Evolutionary conservation across 2,797 vertebrate genomes (phyloP), one percentile per base, ranked within the genome.

Genomic region (Urocyon cinereoargenteus): DNA sequence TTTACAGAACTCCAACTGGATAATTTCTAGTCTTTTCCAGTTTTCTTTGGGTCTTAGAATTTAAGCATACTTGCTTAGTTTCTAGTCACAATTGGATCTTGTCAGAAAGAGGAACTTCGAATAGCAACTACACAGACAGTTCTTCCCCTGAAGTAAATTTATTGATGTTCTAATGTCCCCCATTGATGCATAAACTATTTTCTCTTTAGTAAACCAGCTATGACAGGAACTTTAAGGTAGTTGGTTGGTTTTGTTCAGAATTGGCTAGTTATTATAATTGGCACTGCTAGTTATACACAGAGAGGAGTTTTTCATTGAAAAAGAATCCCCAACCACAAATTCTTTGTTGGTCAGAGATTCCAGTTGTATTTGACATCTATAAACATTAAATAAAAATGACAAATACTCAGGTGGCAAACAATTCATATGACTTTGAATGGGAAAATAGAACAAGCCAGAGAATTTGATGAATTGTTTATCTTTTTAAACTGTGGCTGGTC

Each of bases 381-480:
- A 93, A 97, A 13, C 4, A 51, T 78, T 91, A 45, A 1, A 19
- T 93, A 90, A 97, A 97, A 97, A 16, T 82, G 59, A 97, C 82
- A 97, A 97, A 97, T 62, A 93, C 36, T 96, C 79, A 94, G 49
- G 34, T 83, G 86, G 40, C 53, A 97, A 96, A 95, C 26, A 73
- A 68, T 73, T 95, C 55, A 86, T 59, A 12, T n/a, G 40, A 45
- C 9, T 92, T 96, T 22, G 16, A 93, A 66, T 21, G 70, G 36
- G 34, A 90, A 84, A 84, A 59, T 24, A 87, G 21, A 88, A 57
- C 3, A 86, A 91, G 49, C 10, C 28, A 93, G 40, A 90, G 5
- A 55, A 96, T 34, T 53, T 87, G 16, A 90, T 51, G 24, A 40
- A 87, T 90, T 24, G 73, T 87, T 87, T 14, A 75, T 86, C 15